These are phyloP conservation scores for Pseudolaguvia tuberculata DNA, from an alignment of 2,113 vertebrate species.

Conservation along the genomic window DNA sequence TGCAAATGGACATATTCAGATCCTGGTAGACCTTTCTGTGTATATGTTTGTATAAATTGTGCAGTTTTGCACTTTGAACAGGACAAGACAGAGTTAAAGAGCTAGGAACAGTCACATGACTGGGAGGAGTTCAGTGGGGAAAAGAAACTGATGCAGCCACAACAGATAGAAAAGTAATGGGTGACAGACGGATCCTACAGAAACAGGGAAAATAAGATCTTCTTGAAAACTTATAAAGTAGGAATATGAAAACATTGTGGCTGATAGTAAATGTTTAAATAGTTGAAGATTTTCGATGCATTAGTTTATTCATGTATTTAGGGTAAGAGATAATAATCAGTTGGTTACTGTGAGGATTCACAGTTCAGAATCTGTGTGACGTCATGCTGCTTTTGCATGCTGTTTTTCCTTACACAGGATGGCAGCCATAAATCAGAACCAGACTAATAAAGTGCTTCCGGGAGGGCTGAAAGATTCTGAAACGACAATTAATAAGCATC, in stretches of 20 bases:
- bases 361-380: too few relatives aligned
- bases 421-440: neutral
- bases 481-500: neutral
- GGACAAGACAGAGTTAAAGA: slow-evolving; percentile 2
- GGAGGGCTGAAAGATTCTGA: neutral
- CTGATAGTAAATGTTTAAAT: neutral
- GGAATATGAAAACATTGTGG: neutral
- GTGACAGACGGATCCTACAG: neutral
- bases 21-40: too few relatives aligned
- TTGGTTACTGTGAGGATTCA: neutral
- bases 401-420: neutral
- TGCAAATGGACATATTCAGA: too few relatives aligned
- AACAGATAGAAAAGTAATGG: neutral
- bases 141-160: slow-evolving; percentile 9
- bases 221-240: neutral
- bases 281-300: neutral
- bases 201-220: neutral
- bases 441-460: neutral
- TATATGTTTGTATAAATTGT: neutral
- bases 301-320: neutral
- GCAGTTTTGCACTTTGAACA: neutral
- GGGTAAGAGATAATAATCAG: neutral
- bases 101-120: neutral
- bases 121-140: neutral
- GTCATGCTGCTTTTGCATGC: neutral